Percentiles rank a stretch among this genome's conserved stretches.
These are phyloP conservation scores for Hoplodrina blanda DNA, from an alignment of 2,888 invertebrate genomes.

Conservation along the genomic window DNA sequence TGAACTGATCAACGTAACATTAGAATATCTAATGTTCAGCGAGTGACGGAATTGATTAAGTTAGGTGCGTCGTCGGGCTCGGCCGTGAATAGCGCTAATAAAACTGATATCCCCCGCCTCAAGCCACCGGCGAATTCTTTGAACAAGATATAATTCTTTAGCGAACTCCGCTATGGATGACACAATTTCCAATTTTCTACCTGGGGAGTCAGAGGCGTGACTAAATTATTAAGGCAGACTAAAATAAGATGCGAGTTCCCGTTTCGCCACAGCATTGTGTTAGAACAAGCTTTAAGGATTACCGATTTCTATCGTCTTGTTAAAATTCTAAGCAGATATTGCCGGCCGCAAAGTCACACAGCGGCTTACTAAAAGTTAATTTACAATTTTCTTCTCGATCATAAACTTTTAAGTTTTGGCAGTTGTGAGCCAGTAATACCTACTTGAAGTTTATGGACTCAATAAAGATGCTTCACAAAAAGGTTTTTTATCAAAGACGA, in stretches of 20 bases:
- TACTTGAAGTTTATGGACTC: constrained; percentile 11
- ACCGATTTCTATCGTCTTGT: constrained; percentile 86
- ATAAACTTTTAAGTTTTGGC: constrained; percentile 67
- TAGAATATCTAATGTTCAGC: constrained; percentile 22
- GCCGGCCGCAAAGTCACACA: constrained; percentile 82
- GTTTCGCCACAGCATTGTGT: constrained; percentile 85
- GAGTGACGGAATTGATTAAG: constrained; percentile 55
- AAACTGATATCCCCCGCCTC: constrained; percentile 68
- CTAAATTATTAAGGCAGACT: constrained; percentile 86
- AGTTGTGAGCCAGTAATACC: constrained; percentile 33
- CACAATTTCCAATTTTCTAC: constrained; percentile 90
- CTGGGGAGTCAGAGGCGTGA: constrained; percentile 85
- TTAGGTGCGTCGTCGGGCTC: constrained; percentile 41
- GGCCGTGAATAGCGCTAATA: constrained; percentile 69
- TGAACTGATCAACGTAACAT: neutral
- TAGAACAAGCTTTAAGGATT: constrained; percentile 82
- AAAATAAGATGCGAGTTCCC: constrained; percentile 87
- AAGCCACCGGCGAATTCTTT: constrained; percentile 69
- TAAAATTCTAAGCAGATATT: constrained; percentile 85
- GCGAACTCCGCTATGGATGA: constrained; percentile 80
- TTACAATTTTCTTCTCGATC: constrained; percentile 81
- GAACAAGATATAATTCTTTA: constrained; percentile 81
- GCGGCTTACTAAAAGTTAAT: constrained; percentile 84
- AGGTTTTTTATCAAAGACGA: neutral
- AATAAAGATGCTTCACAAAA: constrained; percentile 18